These are phyloP conservation scores for Thaleichthys pacificus DNA, from an alignment of 2,797 vertebrate genomes.

Conservation along the genomic window DNA sequence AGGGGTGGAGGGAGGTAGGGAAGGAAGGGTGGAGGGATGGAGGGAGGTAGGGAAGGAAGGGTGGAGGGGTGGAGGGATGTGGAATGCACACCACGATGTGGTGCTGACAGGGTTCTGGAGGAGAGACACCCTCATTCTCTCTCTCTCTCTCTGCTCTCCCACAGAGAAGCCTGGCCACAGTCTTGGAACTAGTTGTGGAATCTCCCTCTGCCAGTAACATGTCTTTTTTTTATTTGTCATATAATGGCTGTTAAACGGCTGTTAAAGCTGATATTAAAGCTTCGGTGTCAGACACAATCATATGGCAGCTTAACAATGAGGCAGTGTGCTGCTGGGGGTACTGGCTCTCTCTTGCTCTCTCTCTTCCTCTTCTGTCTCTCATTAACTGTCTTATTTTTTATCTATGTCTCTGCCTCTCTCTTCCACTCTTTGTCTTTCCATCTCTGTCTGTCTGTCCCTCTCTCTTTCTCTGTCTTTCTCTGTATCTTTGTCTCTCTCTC, in stretches of 20 bases:
- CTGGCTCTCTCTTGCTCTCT: background rate
- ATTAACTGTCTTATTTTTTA: background rate
- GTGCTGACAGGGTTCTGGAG: background rate
- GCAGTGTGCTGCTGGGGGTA: conserved; percentile 17
- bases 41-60: background rate
- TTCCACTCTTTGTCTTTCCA: too few relatives aligned
- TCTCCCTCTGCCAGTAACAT: conserved; percentile 2
- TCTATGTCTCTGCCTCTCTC: background rate
- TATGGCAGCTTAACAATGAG: conserved; percentile 37
- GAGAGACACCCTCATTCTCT: background rate
- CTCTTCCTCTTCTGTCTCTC: background rate
- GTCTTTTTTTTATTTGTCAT: conserved; percentile 26
- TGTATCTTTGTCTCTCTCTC: background rate
- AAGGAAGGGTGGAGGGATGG: too few relatives aligned
- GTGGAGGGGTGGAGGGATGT: background rate
- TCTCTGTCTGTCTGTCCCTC: background rate
- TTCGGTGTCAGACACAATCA: conserved; percentile 19
- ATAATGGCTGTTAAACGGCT: conserved; percentile 25
- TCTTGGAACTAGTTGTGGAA: conserved; percentile 8
- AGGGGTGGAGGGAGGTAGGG: too few relatives aligned
- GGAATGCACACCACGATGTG: background rate
- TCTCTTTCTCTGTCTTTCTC: background rate
- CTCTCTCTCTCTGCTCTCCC: background rate
- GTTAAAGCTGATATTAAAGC: conserved; percentile 31
- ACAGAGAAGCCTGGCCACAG: background rate